A percentile compares a stretch with the other conserved stretches of the same genome.
These are phyloP conservation scores for Paratrypauchen microcephalus DNA, from an alignment of 2,797 vertebrate species.

Conservation along the genomic window DNA sequence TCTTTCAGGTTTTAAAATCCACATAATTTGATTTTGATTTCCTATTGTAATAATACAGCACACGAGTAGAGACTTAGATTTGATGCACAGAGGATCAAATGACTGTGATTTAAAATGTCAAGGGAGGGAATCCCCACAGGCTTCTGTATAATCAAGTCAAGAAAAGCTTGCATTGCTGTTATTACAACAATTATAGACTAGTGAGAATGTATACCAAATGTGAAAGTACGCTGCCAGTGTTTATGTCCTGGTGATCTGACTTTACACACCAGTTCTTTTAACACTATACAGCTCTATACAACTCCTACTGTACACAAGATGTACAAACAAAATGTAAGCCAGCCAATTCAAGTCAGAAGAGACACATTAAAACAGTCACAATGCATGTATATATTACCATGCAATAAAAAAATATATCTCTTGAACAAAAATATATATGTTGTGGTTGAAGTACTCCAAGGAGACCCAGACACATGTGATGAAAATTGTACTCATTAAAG, in stretches of 20 bases:
- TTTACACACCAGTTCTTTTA: conserved; percentile 19
- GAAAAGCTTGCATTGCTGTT: conserved; percentile 21
- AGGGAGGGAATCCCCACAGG: conserved; percentile 12
- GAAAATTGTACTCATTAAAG: too few relatives aligned
- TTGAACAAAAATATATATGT: too few relatives aligned
- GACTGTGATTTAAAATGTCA: conserved; percentile 26
- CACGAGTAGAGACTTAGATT: background rate
- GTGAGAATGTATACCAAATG: background rate
- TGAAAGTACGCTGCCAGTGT: conserved; percentile 11
- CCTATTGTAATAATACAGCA: background rate
- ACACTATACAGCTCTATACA: conserved; percentile 12
- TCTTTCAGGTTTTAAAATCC: background rate
- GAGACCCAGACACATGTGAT: too few relatives aligned
- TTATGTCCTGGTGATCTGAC: conserved; percentile 12
- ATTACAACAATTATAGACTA: conserved; percentile 4
- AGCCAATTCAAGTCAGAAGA: background rate
- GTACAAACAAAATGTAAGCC: background rate
- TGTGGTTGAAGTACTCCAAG: too few relatives aligned
- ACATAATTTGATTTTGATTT: background rate
- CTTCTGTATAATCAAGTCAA: conserved; percentile 32
- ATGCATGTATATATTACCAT: background rate
- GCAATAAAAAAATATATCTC: background rate
- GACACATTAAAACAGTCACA: background rate
- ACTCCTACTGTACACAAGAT: background rate
- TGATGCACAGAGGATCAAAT: background rate